Conservation (phyloP, 2,888 invertebrate genomes). For the Agrochola circellaris region DNA sequence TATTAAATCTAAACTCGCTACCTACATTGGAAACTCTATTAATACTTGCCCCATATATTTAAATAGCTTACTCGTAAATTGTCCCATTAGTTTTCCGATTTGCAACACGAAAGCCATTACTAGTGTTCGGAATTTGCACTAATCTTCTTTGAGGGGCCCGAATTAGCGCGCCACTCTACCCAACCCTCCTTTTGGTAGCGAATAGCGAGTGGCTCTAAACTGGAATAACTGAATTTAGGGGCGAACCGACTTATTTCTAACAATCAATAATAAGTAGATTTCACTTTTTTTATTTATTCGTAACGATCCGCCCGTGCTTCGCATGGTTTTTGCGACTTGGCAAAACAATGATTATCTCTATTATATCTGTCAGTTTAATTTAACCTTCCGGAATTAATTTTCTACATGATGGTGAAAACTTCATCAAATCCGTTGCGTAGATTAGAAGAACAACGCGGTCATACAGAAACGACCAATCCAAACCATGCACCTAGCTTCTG, state of each 20-base stretch:
- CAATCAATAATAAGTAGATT: background rate
- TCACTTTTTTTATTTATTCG: background rate
- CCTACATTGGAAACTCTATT: background rate
- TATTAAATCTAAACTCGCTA: background rate
- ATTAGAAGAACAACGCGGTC: background rate
- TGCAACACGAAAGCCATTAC: constrained; percentile 46
- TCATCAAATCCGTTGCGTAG: background rate
- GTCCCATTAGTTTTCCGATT: constrained; percentile 46
- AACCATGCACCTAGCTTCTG: too few relatives aligned
- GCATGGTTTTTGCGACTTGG: background rate
- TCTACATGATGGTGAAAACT: background rate
- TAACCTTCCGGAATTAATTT: background rate
- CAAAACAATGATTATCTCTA: background rate
- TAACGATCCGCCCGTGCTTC: background rate
- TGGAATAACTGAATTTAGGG: constrained; percentile 10
- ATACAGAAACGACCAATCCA: too few relatives aligned
- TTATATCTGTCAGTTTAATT: background rate
- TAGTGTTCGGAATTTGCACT: constrained; percentile 37
- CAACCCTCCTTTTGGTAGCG: background rate
- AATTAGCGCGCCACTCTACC: constrained; percentile 9
- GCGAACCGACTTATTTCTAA: background rate
- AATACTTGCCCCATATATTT: constrained; percentile 11
- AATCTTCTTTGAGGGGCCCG: constrained; percentile 36
- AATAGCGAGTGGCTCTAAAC: background rate
- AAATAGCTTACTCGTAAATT: constrained; percentile 35